Percentiles rank a stretch among this genome's conserved stretches.
Evolutionary conservation across 2,888 invertebrate genomes (phyloP).

Genomic region (Nebria salina): DNA sequence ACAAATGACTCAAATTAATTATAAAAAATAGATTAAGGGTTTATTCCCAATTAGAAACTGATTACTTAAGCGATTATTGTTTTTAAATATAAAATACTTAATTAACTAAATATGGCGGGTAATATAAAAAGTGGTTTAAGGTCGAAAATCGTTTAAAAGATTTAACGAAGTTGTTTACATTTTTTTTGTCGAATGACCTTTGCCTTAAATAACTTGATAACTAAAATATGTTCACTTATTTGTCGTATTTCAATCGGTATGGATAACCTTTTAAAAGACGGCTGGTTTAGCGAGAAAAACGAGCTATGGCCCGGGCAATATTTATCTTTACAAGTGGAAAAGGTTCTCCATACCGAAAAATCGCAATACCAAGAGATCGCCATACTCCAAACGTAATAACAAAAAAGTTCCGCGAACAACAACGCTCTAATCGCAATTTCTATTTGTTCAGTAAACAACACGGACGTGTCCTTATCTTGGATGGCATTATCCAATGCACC

Average conservation of each 20-base stretch:
- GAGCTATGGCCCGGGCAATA: slow-evolving; percentile 88
- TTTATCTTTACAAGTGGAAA: slow-evolving; percentile 85
- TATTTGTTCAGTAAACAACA: slow-evolving; percentile 62
- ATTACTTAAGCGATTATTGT: too few species aligned
- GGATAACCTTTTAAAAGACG: slow-evolving; percentile 73
- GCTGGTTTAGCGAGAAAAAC: slow-evolving; percentile 95
- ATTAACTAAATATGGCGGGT: neutral
- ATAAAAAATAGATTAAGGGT: too few species aligned
- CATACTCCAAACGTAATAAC: slow-evolving; percentile 77
- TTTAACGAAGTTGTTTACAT: slow-evolving; percentile 24
- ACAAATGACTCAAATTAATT: too few species aligned
- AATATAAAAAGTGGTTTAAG: neutral
- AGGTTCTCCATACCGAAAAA: slow-evolving; percentile 79
- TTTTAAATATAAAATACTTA: too few species aligned
- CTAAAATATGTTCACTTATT: slow-evolving; percentile 6
- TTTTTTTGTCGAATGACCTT: slow-evolving; percentile 36
- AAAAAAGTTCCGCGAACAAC: neutral
- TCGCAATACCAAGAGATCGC: slow-evolving; percentile 88
- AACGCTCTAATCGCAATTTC: neutral
- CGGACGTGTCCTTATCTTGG: slow-evolving; percentile 88
- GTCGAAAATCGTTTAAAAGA: slow-evolving; percentile 2
- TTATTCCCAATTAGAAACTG: too few species aligned
- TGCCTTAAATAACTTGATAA: slow-evolving; percentile 29
- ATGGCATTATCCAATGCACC: slow-evolving; percentile 97
- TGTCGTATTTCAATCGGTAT: slow-evolving; percentile 60